These are phyloP conservation scores for Babylonia areolata DNA, from an alignment of 1,140 invertebrate species.

Conservation along the genomic window DNA sequence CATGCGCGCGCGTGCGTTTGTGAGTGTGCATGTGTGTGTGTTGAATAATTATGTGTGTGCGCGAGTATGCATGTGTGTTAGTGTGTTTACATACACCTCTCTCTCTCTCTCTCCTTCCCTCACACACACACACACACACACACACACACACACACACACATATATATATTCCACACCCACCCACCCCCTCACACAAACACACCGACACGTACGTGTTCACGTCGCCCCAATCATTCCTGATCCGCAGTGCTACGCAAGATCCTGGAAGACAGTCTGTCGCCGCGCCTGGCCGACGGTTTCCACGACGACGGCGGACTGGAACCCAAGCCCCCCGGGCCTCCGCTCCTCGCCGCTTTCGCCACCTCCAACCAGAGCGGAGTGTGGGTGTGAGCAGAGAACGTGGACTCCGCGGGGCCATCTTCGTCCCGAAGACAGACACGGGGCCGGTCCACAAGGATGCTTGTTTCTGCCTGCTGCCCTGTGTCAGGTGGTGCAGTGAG, in stretches of 20 bases:
- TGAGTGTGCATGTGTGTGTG: background rate
- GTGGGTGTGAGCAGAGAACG: slow-evolving; percentile 93
- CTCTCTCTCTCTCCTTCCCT: no score
- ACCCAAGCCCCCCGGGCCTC: slow-evolving; percentile 90
- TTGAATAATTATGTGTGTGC: background rate
- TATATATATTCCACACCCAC: background rate
- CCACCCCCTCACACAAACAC: background rate
- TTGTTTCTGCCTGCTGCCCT: no score
- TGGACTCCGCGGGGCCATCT: no score
- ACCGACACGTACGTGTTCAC: background rate
- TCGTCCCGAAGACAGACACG: no score
- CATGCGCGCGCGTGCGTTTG: background rate
- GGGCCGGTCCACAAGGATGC: no score
- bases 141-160: background rate
- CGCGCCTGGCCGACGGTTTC: slow-evolving; percentile 81
- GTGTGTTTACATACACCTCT: background rate
- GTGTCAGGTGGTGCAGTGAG: no score
- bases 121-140: background rate
- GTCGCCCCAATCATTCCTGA: background rate
- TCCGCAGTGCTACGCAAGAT: slow-evolving; percentile 77
- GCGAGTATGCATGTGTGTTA: background rate
- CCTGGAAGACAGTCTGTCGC: slow-evolving; percentile 51
- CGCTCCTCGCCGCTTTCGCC: slow-evolving; percentile 92
- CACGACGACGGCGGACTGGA: slow-evolving; percentile 81
- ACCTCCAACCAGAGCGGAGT: slow-evolving; percentile 97